Evolutionary conservation across 2,888 invertebrate genomes (phyloP).

Genomic region (Drosophila macrospina): DNA sequence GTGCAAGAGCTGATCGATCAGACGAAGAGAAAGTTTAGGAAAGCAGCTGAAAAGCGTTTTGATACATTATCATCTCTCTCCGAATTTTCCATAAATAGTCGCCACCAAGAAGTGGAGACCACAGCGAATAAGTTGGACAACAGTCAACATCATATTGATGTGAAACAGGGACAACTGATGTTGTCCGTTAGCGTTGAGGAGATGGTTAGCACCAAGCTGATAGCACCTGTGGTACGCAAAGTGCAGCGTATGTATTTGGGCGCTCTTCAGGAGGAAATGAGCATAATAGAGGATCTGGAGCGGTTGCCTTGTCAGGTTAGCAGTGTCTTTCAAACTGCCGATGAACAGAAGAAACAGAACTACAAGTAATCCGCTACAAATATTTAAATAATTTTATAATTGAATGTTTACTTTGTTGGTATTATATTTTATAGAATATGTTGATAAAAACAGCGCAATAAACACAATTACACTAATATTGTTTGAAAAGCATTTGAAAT

Average conservation of each 20-base stretch:
- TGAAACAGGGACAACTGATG: not conserved
- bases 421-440: constrained; percentile 6
- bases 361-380: not conserved
- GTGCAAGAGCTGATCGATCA: constrained; percentile 56
- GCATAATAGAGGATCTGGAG: constrained; percentile 78
- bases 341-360: not conserved
- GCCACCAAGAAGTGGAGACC: not conserved
- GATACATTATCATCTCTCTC: not conserved
- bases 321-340: constrained; percentile 60
- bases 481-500: not conserved
- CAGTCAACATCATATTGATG: not conserved
- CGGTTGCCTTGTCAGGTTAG: constrained; percentile 69
- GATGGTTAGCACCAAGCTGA: constrained; percentile 72
- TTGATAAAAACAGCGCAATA: not conserved
- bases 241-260: constrained; percentile 77
- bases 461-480: constrained; percentile 17
- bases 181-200: constrained; percentile 57
- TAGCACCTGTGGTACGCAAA: constrained; percentile 78
- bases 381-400: not conserved
- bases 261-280: constrained; percentile 75
- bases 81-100: not conserved
- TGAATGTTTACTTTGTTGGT: not conserved
- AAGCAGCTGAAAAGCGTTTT: constrained; percentile 1
- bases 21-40: constrained; percentile 26
- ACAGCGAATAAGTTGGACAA: not conserved